Base-by-base conservation (phyloP, 2,797 vertebrate species). In the Neostethus bicornis region DNA sequence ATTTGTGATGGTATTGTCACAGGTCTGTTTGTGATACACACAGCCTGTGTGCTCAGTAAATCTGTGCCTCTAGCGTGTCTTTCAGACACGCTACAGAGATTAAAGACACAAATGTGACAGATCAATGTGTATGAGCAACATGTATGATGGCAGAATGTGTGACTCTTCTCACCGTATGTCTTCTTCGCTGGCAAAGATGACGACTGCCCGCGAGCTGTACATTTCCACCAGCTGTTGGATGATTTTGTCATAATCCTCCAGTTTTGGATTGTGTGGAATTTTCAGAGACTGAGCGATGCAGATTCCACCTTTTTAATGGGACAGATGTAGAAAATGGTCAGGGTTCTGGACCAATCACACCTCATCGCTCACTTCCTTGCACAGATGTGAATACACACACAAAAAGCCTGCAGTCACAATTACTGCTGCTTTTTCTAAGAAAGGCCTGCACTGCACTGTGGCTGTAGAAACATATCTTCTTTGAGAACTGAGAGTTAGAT, bases 261-360 rank as follows among this genome's bases (percentile, higher is more conserved):
- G 90, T 84, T 91, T 93, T 76, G 92, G 91, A 50, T 96, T 94
- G 80, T 94, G 93, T 28, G 95, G 94, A 59, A 98, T 96, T 89
- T 93, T 95, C 90, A 96, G 85, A 38, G 95, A 96, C 90, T 98
- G 95, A 61, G 96, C 95, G 47, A 98, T 94, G 91, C 96, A 98
- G 87, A 97, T 94, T 65, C 94, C 94, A 80, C 95, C 96, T 97
- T 82, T 74, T 77, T 51, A 71, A 77, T 59, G 71, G 60, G 55
- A 66, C 54, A 79, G 39, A 48, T 71, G 66, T 17, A 68, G 69
- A 56, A 84, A 60, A 77, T 50, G 50, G 80, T 83, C 23, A 89
- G 58, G 62, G 66, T 49, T 61, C 38, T 46, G 52, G 62, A 59
- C 81, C 21, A 46, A 74, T 55, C 56, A 58, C 54, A 42, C 7